Evolutionary conservation across 1,140 invertebrate genomes (phyloP), one percentile per base, ranked within the genome.

Genomic region (Pantala flavescens): DNA sequence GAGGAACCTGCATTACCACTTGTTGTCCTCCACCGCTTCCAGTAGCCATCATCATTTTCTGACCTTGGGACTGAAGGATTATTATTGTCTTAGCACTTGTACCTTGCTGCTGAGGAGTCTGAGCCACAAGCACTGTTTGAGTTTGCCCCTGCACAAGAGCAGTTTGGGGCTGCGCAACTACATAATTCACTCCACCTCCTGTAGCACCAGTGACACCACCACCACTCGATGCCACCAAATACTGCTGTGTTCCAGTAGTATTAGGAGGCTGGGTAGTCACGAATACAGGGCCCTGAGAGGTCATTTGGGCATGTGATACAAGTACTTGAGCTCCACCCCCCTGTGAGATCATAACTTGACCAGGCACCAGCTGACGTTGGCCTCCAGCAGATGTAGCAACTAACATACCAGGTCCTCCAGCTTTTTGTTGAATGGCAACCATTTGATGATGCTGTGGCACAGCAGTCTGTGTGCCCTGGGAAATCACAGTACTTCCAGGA

Each of bases 21-120:
- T 88, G 88, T 77, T 89, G 88, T 0, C 88, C 88, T 76, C 89
- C 88, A 0, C 86, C 86, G 2, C n/a, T 19, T 5, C 49, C 49
- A 63, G 49, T 63, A 1, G 88, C 88, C n/a, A 89, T 84, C 49
- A 89, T 86, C 0, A 90, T 87, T 77, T 88, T 87, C 71, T 87
- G 72, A n/a, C 71, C 71, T 77, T 89, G 88, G 28, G 88, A 89
- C 77, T 91, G 90, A 19, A 91, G 78, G 71, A 91, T 90, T 49
- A 91, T 91, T 23, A 91, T 90, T 0, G 90, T 91, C 77, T 91
- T 91, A 0, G 88, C 84, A 16, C 85, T 85, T 0, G 87, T 85
- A 0, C 86, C 86, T 77, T 89, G 87, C 74, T 89, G 87, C 72
- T 88, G 87, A 0, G 86, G 82, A 7, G 87, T 87, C 75, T 88